Base-by-base conservation (phyloP, 2,888 invertebrate genomes). In the Petrolisthes manimaculis region DNA sequence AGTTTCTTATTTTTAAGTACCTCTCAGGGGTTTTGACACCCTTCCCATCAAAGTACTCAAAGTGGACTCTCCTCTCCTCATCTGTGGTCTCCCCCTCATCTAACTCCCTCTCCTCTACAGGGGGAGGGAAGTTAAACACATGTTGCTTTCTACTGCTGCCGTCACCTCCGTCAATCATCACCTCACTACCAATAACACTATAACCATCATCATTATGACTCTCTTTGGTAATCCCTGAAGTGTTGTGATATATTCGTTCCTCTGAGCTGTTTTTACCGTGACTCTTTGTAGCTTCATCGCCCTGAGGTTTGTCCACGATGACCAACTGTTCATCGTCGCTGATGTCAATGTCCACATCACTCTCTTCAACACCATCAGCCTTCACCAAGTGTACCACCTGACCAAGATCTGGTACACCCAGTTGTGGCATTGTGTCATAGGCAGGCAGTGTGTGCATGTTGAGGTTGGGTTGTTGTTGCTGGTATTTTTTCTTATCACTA, bases 1-100 rank as follows among this genome's bases (percentile, higher is more conserved):
- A 94, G 92, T 94, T 95, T 84, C 95, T 93, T 75, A 95, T 95
- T 93, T 94, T 94, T 84, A 95, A 92, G 92, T 95, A 95, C 91
- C 95, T 93, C 86, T 93, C 93, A 1, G 94, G 94, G 2, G 94
- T 95, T 93, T 95, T 95, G 0, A 94, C 93, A 53, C 93, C 92
- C 84, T 94, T 92, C 1, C 94, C 94, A 92, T 94, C 94, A 92
- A 95, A 95, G 92, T 94, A 95, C 90, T 95, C 95, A 21, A 92
- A 92, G 92, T 94, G 94, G 69, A 95, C 92, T 90, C 92, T 92
- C 92, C 94, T 94, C 92, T 95, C 95, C 85, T 95, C 93, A 51
- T 94, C 94, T 24, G 93, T 93, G 54, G 95, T 93, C 53, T 92
- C 92, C 86, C 93, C 92, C 67, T 92, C 90, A 56, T 93, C 92